A percentile compares a stretch with the other conserved stretches of the same genome.
phyloP scores from a whole-genome alignment of 2,888 invertebrate species.

The Molorchus minor region DNA sequence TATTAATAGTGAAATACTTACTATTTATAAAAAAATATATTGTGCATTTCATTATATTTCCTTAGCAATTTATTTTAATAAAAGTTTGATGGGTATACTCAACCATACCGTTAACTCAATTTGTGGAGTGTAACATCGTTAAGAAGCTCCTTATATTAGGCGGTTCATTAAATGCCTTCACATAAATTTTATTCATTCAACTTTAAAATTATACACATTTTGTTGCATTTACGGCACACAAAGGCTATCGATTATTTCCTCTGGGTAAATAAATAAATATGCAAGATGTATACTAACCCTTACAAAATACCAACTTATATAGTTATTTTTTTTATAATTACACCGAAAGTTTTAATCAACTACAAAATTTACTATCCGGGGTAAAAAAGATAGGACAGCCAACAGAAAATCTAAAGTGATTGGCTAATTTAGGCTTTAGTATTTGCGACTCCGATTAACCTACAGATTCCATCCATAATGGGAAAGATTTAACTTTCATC shows the following conservation, averaged over 20 bases:
- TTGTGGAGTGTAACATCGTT: slow-evolving; percentile 23
- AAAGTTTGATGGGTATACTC: slow-evolving; percentile 11
- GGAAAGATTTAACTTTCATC: too few relatives aligned
- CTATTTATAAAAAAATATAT: too few relatives aligned
- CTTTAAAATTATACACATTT: slow-evolving; percentile 25
- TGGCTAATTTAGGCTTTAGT: too few relatives aligned
- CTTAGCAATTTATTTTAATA: slow-evolving; percentile 10
- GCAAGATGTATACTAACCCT: slow-evolving; percentile 3
- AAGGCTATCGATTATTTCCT: slow-evolving; percentile 19
- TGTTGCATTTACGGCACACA: slow-evolving; percentile 16
- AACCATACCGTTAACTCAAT: slow-evolving; percentile 21
- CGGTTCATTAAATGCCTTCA: slow-evolving; percentile 21
- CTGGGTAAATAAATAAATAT: slow-evolving; percentile 17
- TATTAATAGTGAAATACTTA: too few relatives aligned
- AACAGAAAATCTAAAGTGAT: too few relatives aligned
- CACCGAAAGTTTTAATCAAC: background rate
- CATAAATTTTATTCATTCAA: slow-evolving; percentile 27
- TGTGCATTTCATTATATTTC: slow-evolving; percentile 8
- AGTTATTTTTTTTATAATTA: slow-evolving; percentile 8
- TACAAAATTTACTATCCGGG: too few relatives aligned
- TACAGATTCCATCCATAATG: too few relatives aligned
- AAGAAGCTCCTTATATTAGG: slow-evolving; percentile 18
- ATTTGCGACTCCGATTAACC: too few relatives aligned
- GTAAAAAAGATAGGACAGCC: too few relatives aligned
- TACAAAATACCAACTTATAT: slow-evolving; percentile 6